These are phyloP conservation scores for Peromyscus polionotus DNA, from an alignment of 2,113 vertebrate genomes.

Conservation along the genomic window DNA sequence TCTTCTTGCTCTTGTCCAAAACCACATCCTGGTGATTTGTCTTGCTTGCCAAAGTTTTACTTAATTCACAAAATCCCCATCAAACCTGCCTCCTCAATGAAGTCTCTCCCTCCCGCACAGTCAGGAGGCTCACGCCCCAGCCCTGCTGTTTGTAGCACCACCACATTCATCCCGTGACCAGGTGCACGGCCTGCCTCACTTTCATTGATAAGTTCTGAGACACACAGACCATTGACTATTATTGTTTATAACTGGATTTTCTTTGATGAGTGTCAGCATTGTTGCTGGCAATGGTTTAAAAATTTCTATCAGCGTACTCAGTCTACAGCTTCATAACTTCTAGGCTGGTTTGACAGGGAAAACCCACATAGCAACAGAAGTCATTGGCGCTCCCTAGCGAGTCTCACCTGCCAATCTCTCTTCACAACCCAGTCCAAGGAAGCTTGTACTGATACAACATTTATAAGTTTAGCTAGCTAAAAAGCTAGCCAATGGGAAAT, in stretches of 20 bases:
- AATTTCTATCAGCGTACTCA: neutral
- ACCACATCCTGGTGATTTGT: neutral
- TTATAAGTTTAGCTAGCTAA: neutral
- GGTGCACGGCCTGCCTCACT: neutral
- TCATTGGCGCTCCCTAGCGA: neutral
- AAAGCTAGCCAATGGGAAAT: neutral
- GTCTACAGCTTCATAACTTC: conserved; percentile 19
- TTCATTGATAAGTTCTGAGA: neutral
- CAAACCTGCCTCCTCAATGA: neutral
- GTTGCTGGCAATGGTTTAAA: neutral
- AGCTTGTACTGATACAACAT: neutral
- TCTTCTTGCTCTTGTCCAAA: neutral
- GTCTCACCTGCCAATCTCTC: neutral
- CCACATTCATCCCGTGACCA: neutral
- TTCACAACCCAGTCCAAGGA: neutral
- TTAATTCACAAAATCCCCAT: neutral
- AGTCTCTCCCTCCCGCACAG: neutral
- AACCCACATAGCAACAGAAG: neutral
- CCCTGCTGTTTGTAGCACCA: accelerated
- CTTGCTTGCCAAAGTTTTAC: neutral
- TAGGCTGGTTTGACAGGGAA: neutral
- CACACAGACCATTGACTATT: neutral
- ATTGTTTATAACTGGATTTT: neutral
- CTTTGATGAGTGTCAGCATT: neutral
- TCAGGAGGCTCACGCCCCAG: neutral